Evolutionary conservation across 35 echinoderm and acorn worm genomes (phyloP), one percentile per base, ranked within the genome.

Genomic region (Diadema setosum): DNA sequence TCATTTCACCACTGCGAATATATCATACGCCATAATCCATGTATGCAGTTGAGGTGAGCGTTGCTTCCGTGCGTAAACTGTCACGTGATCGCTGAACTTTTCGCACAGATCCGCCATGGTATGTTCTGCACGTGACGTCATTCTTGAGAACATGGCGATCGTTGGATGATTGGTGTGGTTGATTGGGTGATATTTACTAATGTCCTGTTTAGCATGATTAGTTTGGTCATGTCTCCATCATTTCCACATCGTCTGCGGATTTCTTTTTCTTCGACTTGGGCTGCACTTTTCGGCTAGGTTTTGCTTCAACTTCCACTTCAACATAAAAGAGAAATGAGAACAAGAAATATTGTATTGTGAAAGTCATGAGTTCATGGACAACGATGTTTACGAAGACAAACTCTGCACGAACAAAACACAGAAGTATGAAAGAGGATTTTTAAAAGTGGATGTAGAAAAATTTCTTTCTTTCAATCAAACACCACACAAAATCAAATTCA

Each of bases 151-250:
- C n/a, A n/a, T n/a, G n/a, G n/a, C n/a, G n/a, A n/a, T n/a, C n/a
- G n/a, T n/a, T n/a, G n/a, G n/a, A n/a, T n/a, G n/a, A n/a, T n/a
- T n/a, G n/a, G n/a, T n/a, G n/a, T n/a, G n/a, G n/a, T n/a, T n/a
- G n/a, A n/a, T n/a, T n/a, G n/a, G n/a, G n/a, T n/a, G n/a, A n/a
- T n/a, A n/a, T n/a, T n/a, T n/a, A n/a, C n/a, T n/a, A n/a, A n/a
- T n/a, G n/a, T n/a, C n/a, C n/a, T n/a, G n/a, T n/a, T n/a, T n/a
- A n/a, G n/a, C n/a, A n/a, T n/a, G n/a, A n/a, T n/a, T n/a, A n/a
- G n/a, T n/a, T n/a, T n/a, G n/a, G n/a, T 67, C 63, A 67, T 67
- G 63, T 67, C 24, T 67, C 63, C 63, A 67, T 67, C 63, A 29
- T 67, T 2, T 67, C 63, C 16, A 67, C 26, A 67, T 67, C 57